phyloP scores from a whole-genome alignment of 2,797 vertebrate genomes.

The Oryzias dopingdopingensis region DNA sequence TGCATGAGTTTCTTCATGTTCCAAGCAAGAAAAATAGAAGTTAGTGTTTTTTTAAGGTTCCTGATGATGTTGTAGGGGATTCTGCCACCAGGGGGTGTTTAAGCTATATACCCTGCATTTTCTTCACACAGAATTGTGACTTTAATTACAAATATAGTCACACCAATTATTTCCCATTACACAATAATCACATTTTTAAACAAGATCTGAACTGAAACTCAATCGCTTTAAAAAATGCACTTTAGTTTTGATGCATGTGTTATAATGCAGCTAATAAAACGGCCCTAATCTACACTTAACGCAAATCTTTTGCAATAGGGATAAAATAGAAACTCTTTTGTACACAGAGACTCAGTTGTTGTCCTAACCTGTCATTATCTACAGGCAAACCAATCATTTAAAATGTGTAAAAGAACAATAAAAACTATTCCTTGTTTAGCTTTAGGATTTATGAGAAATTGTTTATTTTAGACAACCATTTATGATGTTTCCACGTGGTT shows the following conservation, averaged over 20 bases:
- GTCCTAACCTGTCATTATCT: slow-evolving; percentile 30
- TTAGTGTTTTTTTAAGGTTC: not conserved
- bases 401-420: not conserved
- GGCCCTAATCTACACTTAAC: slow-evolving; percentile 16
- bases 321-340: slow-evolving; percentile 18
- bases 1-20: no score
- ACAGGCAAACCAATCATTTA: no score
- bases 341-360: slow-evolving; percentile 23
- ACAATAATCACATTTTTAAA: slow-evolving; percentile 24
- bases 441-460: no score
- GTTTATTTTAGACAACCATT: no score
- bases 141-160: not conserved
- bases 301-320: slow-evolving; percentile 23
- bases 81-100: slow-evolving; percentile 59
- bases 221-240: slow-evolving; percentile 37
- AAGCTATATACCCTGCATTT: not conserved
- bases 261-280: slow-evolving; percentile 55
- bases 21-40: not conserved
- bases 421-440: no score
- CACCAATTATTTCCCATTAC: no score
- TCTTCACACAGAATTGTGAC: not conserved
- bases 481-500: no score
- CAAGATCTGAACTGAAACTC: slow-evolving; percentile 26
- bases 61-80: not conserved
- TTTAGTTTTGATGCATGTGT: slow-evolving; percentile 34